Conservation (phyloP, 2,113 vertebrate genomes). For the Cebus imitator region DNA sequence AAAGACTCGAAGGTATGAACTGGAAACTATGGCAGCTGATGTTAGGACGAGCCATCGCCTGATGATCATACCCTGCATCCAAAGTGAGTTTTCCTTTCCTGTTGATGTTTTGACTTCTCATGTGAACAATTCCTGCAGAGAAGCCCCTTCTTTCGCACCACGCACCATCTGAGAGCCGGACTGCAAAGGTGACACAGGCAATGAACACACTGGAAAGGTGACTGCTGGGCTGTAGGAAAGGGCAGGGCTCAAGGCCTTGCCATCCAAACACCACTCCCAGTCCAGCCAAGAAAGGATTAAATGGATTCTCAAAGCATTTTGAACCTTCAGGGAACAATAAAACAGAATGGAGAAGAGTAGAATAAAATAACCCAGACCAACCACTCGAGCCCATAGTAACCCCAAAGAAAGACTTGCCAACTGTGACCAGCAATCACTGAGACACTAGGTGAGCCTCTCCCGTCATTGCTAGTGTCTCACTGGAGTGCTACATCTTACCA, state of each 20-base stretch:
- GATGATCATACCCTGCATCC: too few species aligned
- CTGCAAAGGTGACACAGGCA: too few species aligned
- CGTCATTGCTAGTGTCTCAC: too few species aligned
- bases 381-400: too few species aligned
- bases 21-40: background rate
- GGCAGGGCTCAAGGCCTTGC: background rate
- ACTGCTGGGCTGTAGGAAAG: background rate
- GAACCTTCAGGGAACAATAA: background rate
- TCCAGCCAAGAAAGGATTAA: background rate
- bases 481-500: background rate
- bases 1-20: background rate
- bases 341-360: background rate
- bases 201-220: too few species aligned
- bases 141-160: accelerated
- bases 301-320: background rate
- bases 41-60: accelerated
- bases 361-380: background rate
- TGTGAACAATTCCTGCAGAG: background rate
- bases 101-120: background rate
- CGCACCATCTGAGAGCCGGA: background rate
- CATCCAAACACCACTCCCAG: accelerated
- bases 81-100: background rate
- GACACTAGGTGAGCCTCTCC: background rate
- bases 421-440: background rate
- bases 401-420: background rate